Percentiles rank a stretch among this genome's conserved stretches.
Conservation (phyloP, 2,113 vertebrate species). For the Leucosticte australis region DNA sequence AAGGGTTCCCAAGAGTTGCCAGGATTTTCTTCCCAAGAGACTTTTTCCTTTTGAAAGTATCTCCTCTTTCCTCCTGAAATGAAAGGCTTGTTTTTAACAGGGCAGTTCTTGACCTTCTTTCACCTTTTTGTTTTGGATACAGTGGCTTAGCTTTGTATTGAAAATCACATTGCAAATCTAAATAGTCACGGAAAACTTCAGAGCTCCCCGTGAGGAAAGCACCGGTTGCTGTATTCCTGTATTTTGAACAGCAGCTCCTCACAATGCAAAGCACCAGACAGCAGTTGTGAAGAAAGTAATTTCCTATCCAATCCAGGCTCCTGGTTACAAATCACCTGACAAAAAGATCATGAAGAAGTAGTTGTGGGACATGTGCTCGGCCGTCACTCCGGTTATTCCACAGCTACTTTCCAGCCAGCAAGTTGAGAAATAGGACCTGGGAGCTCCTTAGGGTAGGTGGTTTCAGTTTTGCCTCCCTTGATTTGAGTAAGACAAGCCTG, state of each 20-base stretch:
- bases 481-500: not conserved
- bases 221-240: not conserved
- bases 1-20: not conserved
- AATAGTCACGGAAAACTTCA: not conserved
- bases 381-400: constrained; percentile 19
- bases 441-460: constrained; percentile 49
- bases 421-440: constrained; percentile 20
- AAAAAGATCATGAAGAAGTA: not conserved
- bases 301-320: constrained; percentile 23
- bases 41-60: not conserved
- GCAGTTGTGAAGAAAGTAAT: not conserved
- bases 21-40: not conserved
- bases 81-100: not conserved
- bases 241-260: not conserved
- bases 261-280: not conserved
- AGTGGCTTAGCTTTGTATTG: not conserved
- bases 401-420: constrained; percentile 2
- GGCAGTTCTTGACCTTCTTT: not conserved
- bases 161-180: not conserved
- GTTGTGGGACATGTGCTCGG: not conserved
- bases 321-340: constrained; percentile 43
- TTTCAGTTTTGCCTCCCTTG: constrained; percentile 33
- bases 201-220: not conserved
- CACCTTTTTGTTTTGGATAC: not conserved
- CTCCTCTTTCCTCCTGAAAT: not conserved